Evolutionary conservation across 2,113 vertebrate genomes (phyloP), one percentile per base, ranked within the genome.

Genomic region (Spea bombifrons): DNA sequence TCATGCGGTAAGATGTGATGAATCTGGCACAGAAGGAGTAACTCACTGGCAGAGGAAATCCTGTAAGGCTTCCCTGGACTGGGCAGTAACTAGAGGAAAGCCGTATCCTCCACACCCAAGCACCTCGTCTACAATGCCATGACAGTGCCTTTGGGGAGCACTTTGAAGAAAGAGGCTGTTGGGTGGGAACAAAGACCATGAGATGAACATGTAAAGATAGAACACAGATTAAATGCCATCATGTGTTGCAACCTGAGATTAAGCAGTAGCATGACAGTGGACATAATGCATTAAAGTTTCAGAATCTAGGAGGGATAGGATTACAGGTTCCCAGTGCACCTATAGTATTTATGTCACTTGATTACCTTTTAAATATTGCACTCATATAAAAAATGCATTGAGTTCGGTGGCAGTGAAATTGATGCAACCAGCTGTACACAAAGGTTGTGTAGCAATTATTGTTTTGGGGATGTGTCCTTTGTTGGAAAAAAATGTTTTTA

Each of bases 21-120:
- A 73, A 30, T 7, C 15, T 7, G 15, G 17, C n/a, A 30, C 12
- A 10, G 44, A 70, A 9, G 48, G 72, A 63, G 9, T 57, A n/a
- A 49, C 49, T n/a, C 59, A 30, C 59, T 55, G 50, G n/a, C 15
- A 10, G 16, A 73, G 76, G 76, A 79, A 72, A 73, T 79, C 76
- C 61, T 66, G 70, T 8, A 12, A 3, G 45, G 44, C 9, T 63
- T n/a, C 6, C 12, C 55, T 59, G 59, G 68, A 6, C 50, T 6
- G 68, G 68, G 68, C 48, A 47, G 59, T 55, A 72, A 13, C 53
- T 2, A 47, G 6, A 52, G 66, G 55, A 70, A 61, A 15, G 45
- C 71, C 0, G 9, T 43, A 6, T 66, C 48, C 48, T 46, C 59
- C 66, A 61, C 73, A 57, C 75, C 66, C 47, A 47, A 6, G 48